These are phyloP conservation scores for Epinotia brunnichana DNA, from an alignment of 2,888 invertebrate genomes.

Conservation along the genomic window DNA sequence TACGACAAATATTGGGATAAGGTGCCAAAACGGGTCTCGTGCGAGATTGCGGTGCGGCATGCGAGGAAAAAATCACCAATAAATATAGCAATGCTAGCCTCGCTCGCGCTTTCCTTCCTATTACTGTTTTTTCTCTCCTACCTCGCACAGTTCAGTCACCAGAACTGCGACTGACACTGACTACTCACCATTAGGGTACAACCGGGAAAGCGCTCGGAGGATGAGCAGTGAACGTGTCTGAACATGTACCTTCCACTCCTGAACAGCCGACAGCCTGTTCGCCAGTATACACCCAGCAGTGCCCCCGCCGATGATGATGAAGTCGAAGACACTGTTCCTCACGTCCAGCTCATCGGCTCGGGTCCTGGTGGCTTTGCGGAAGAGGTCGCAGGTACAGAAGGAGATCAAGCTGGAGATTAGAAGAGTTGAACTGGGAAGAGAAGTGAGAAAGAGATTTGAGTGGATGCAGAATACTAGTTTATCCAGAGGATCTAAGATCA, in stretches of 20 bases:
- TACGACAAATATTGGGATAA: too few species aligned
- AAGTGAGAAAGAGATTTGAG: neutral
- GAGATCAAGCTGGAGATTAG: constrained; percentile 39
- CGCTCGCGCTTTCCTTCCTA: too few species aligned
- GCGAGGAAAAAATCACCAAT: too few species aligned
- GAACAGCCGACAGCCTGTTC: constrained; percentile 72
- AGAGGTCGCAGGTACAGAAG: constrained; percentile 61
- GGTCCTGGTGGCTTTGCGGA: constrained; percentile 71
- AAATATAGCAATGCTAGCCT: too few species aligned
- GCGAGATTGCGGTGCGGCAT: too few species aligned
- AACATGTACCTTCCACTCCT: constrained; percentile 73
- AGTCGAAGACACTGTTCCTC: constrained; percentile 77
- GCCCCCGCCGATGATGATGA: constrained; percentile 78
- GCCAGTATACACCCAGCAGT: constrained; percentile 78
- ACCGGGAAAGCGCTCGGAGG: neutral
- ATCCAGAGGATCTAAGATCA: neutral
- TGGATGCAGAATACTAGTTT: neutral
- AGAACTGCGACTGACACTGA: too few species aligned
- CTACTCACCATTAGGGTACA: too few species aligned
- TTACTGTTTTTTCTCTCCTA: too few species aligned
- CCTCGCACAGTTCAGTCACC: too few species aligned
- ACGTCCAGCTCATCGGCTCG: constrained; percentile 70
- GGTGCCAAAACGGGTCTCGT: too few species aligned
- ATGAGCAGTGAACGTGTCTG: neutral
- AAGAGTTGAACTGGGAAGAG: neutral